phyloP scores from a whole-genome alignment of 1,140 invertebrate genomes.

The Megathymus violae region DNA sequence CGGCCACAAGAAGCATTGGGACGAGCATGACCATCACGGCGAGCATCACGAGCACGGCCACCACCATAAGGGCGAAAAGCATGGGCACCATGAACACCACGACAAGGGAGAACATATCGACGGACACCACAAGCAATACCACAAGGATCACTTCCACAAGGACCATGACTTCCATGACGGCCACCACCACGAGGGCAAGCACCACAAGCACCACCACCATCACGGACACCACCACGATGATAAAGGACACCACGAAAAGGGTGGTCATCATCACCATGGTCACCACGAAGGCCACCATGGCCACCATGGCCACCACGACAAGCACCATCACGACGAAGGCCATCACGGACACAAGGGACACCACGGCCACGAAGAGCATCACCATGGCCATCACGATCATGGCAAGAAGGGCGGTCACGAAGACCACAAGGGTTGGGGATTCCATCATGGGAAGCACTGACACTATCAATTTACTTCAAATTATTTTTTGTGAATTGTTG shows the following conservation, averaged over 20 bases:
- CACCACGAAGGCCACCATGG: conserved; percentile 82
- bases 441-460: not conserved
- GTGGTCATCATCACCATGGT: conserved; percentile 74
- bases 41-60: no score
- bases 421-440: not conserved
- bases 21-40: no score
- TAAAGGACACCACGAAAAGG: conserved; percentile 72
- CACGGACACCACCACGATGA: no score
- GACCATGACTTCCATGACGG: no score
- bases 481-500: conserved; percentile 2
- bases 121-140: no score
- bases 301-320: no score
- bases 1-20: no score
- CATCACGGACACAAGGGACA: conserved; percentile 81
- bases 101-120: no score
- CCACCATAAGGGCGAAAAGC: conserved; percentile 85
- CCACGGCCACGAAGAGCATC: no score
- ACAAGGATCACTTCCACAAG: no score
- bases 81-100: conserved; percentile 82
- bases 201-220: no score
- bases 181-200: no score
- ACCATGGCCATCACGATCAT: conserved; percentile 84
- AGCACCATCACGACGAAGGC: conserved; percentile 80
- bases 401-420: conserved; percentile 85
- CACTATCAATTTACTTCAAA: not conserved